phyloP scores from a whole-genome alignment of 2,797 vertebrate genomes.

The Notoglanidium macrostoma region DNA sequence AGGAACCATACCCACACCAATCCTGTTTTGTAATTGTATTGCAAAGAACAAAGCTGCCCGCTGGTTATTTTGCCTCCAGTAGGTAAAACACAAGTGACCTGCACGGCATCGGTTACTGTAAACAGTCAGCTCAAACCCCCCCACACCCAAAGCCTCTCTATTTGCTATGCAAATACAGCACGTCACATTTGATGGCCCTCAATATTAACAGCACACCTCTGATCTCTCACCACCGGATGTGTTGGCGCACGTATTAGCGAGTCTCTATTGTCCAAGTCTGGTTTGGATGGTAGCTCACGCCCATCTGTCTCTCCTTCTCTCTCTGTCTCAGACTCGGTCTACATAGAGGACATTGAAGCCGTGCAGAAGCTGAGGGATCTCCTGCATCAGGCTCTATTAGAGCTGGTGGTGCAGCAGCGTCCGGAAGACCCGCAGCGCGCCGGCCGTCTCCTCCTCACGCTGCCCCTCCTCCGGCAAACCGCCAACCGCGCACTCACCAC shows the following conservation, averaged over 20 bases:
- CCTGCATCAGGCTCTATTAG: conserved; percentile 88
- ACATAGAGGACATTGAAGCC: conserved; percentile 90
- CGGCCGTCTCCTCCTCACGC: conserved; percentile 86
- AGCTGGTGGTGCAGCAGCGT: conserved; percentile 82
- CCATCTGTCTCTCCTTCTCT: not conserved
- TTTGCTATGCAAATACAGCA: conserved; percentile 67
- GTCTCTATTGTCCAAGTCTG: conserved; percentile 13
- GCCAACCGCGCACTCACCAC: conserved; percentile 88
- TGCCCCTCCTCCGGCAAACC: conserved; percentile 90
- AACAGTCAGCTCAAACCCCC: conserved; percentile 51
- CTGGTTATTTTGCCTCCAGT: conserved; percentile 27
- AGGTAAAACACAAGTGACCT: not conserved
- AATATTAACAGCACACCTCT: conserved; percentile 19
- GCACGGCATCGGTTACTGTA: conserved; percentile 58
- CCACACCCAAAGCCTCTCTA: conserved; percentile 50
- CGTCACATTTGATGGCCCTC: conserved; percentile 32
- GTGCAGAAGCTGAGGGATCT: conserved; percentile 90
- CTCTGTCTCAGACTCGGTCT: conserved; percentile 81
- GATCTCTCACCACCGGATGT: conserved; percentile 31
- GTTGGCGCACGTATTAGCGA: conserved; percentile 37
- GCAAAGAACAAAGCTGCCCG: not conserved
- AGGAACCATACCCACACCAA: not conserved
- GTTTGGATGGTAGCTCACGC: not conserved
- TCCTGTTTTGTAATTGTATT: conserved; percentile 22
- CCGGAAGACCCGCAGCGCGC: conserved; percentile 80